Conservation (phyloP, 2,888 invertebrate species). For the Mycalesis mineus region DNA sequence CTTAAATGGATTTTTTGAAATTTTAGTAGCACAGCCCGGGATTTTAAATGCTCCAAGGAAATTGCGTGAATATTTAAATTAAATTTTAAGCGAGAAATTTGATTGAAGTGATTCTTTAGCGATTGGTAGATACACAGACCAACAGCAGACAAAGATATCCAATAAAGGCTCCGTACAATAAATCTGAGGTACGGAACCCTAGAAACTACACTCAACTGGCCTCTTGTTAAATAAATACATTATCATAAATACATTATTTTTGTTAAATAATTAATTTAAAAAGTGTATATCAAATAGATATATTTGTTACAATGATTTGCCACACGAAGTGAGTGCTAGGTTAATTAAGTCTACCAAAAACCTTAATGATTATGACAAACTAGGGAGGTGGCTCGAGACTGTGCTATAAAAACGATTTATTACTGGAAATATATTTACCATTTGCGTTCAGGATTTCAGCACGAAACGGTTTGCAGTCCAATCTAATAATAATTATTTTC, state of each 20-base stretch:
- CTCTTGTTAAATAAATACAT: too few relatives aligned
- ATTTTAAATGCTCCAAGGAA: too few relatives aligned
- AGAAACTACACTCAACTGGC: not conserved
- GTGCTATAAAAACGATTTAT: slow-evolving; percentile 1
- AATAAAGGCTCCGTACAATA: too few relatives aligned
- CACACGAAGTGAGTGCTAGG: slow-evolving; percentile 5
- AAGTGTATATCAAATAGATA: not conserved
- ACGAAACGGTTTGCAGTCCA: not conserved
- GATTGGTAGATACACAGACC: too few relatives aligned
- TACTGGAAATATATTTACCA: slow-evolving; percentile 20
- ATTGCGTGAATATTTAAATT: too few relatives aligned
- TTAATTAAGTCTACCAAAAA: slow-evolving; percentile 5
- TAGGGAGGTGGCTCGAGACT: not conserved
- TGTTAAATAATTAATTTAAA: not conserved
- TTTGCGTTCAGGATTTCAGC: slow-evolving; percentile 2
- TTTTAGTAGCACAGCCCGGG: too few relatives aligned
- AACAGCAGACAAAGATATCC: too few relatives aligned
- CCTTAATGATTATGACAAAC: slow-evolving; percentile 4
- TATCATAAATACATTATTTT: too few relatives aligned
- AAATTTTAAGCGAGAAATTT: too few relatives aligned
- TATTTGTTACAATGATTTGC: not conserved
- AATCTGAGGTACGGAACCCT: too few relatives aligned
- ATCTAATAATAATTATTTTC: not conserved
- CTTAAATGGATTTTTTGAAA: too few relatives aligned
- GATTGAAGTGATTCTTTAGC: too few relatives aligned